Conservation (phyloP, 30 jellyfish, hydroid and myxozoan genomes). For the Aurelia sp. region DNA sequence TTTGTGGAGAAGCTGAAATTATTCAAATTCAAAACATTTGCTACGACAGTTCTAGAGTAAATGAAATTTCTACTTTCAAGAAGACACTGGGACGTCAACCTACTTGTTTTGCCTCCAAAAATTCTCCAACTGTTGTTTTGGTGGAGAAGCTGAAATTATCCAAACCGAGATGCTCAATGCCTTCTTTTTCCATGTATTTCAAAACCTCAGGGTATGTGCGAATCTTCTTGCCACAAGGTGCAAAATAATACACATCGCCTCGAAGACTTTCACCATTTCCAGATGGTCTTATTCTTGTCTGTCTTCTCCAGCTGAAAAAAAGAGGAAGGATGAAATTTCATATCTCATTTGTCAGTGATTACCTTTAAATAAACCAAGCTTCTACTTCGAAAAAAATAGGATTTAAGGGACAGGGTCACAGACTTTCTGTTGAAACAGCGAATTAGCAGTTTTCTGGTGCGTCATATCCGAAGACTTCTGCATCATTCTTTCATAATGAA, state of each 20-base stretch:
- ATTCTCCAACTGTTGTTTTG: constrained; percentile 93
- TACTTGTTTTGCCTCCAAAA: constrained; percentile 93
- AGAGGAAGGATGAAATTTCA: too few relatives aligned
- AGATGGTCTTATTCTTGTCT: constrained; percentile 85
- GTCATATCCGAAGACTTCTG: too few relatives aligned
- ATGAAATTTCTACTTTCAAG: too few relatives aligned
- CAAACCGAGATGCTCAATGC: constrained; percentile 64
- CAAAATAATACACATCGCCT: constrained; percentile 96
- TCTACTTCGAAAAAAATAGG: too few relatives aligned
- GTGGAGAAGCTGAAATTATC: constrained; percentile 96
- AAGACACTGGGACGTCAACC: not conserved
- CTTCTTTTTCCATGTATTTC: constrained; percentile 80
- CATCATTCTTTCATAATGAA: too few relatives aligned
- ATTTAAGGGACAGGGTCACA: too few relatives aligned
- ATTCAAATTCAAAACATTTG: constrained; percentile 65
- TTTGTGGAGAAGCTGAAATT: constrained; percentile 95
- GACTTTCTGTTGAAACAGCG: too few relatives aligned
- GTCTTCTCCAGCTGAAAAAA: constrained; percentile 90
- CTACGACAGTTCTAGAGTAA: too few relatives aligned
- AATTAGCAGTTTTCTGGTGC: too few relatives aligned
- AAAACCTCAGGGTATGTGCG: constrained; percentile 96
- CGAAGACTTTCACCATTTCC: constrained; percentile 93
- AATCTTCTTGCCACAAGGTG: constrained; percentile 97
- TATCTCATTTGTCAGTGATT: too few relatives aligned
- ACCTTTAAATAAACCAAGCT: too few relatives aligned